A percentile compares a stretch with the other conserved stretches of the same genome.
These are phyloP conservation scores for Murina feae DNA, from an alignment of 2,113 vertebrate genomes.

Conservation along the genomic window DNA sequence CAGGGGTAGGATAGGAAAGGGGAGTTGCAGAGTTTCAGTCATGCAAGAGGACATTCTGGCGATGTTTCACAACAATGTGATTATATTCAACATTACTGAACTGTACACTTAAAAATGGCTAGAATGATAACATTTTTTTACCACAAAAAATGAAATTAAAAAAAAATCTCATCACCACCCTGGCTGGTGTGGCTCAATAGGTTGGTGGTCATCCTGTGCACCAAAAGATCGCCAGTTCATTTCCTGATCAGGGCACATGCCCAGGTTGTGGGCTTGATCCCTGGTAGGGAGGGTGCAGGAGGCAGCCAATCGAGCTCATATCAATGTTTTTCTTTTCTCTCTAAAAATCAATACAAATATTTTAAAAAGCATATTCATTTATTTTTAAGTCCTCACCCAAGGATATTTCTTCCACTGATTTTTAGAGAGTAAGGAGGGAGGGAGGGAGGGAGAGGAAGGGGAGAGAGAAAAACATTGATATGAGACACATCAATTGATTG, in stretches of 20 bases:
- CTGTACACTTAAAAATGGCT: not conserved
- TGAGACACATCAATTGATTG: not conserved
- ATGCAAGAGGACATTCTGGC: not conserved
- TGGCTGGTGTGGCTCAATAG: too few relatives aligned
- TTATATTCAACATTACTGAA: not conserved
- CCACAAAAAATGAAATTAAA: too few relatives aligned
- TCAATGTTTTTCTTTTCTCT: too few relatives aligned
- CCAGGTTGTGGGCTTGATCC: too few relatives aligned
- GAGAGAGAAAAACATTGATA: not conserved
- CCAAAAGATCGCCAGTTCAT: too few relatives aligned
- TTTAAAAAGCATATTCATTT: too few relatives aligned
- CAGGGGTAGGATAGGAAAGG: not conserved
- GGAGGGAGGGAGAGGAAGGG: not conserved
- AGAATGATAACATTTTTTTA: not conserved
- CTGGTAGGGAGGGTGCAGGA: too few relatives aligned
- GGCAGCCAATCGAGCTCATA: too few relatives aligned
- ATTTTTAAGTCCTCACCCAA: not conserved
- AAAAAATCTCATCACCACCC: too few relatives aligned
- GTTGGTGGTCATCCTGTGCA: too few relatives aligned
- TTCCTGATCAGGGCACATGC: too few relatives aligned
- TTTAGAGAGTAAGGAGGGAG: not conserved
- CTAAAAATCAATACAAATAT: too few relatives aligned
- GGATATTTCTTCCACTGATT: not conserved
- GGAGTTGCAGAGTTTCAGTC: not conserved
- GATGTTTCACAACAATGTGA: not conserved